These are phyloP conservation scores for Ceuthmochares aereus DNA, from an alignment of 2,113 vertebrate genomes.

Conservation along the genomic window DNA sequence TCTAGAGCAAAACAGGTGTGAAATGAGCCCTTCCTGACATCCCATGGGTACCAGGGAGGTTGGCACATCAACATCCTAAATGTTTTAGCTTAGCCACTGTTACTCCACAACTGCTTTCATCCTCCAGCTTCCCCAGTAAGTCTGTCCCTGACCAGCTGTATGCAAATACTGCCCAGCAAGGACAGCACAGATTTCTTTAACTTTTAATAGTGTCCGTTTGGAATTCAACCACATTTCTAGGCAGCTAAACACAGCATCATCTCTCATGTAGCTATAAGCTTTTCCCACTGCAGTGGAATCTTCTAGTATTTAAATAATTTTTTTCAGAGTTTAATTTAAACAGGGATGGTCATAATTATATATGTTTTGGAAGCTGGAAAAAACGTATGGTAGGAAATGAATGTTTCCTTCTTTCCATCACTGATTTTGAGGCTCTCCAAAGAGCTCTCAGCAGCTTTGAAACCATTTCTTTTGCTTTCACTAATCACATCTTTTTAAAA, in stretches of 20 bases:
- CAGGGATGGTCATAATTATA: slow-evolving; percentile 31
- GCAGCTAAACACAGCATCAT: not conserved
- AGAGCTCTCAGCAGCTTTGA: not conserved
- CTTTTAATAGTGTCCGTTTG: not conserved
- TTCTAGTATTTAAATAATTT: slow-evolving; percentile 9
- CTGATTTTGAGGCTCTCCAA: not conserved
- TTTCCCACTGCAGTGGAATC: not conserved
- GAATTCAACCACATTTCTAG: not conserved
- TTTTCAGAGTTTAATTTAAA: slow-evolving; percentile 46
- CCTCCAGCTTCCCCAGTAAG: not conserved
- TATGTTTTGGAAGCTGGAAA: slow-evolving; percentile 19
- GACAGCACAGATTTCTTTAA: not conserved
- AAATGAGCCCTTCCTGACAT: not conserved
- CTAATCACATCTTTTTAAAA: not conserved
- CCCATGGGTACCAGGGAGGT: not conserved
- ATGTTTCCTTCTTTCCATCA: not conserved
- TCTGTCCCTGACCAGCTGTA: not conserved
- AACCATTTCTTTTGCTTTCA: not conserved
- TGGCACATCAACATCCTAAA: not conserved
- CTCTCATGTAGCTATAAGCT: not conserved
- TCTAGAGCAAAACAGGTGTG: not conserved
- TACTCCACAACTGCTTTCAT: not conserved
- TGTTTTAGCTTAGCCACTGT: not conserved
- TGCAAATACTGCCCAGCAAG: not conserved
- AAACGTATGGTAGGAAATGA: not conserved